phyloP scores from a whole-genome alignment of 2,888 invertebrate genomes.

The Ectemnius lituratus region DNA sequence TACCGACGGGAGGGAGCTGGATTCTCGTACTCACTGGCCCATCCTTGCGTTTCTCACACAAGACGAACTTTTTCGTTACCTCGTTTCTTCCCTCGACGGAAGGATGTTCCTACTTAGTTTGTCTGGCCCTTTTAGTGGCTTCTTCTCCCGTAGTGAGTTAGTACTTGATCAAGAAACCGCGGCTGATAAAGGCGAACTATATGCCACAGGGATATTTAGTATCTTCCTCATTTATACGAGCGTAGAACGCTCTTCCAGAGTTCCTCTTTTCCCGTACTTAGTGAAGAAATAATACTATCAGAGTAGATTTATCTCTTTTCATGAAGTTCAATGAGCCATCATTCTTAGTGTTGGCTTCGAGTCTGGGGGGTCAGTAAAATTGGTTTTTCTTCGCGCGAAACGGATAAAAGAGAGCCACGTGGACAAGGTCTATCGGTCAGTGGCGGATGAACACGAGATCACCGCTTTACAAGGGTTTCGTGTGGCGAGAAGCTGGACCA shows the following conservation, averaged over 20 bases:
- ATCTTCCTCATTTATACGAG: no score
- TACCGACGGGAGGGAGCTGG: constrained; percentile 17
- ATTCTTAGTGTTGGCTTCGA: no score
- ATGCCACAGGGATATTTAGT: no score
- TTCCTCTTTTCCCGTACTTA: no score
- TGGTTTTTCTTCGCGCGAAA: constrained; percentile 2
- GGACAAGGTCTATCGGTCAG: constrained; percentile 48
- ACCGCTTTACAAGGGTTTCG: no score
- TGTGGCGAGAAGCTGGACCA: no score
- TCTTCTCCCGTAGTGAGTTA: constrained; percentile 15
- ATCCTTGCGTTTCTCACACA: constrained; percentile 15
- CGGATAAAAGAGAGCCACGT: constrained; percentile 25
- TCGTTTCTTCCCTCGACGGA: constrained; percentile 10
- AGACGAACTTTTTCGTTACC: neutral
- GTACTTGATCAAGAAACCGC: neutral
- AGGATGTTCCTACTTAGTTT: constrained; percentile 8
- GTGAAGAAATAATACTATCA: no score
- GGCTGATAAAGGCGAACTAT: no score
- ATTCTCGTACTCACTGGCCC: constrained; percentile 13
- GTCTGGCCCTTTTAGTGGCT: constrained; percentile 18
- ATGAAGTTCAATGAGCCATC: no score
- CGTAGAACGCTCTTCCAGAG: no score
- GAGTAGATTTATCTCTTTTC: no score
- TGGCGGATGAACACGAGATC: constrained; percentile 49
- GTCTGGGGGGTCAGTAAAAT: no score